Conservation (phyloP, 2,113 vertebrate genomes). For the Lepus europaeus region DNA sequence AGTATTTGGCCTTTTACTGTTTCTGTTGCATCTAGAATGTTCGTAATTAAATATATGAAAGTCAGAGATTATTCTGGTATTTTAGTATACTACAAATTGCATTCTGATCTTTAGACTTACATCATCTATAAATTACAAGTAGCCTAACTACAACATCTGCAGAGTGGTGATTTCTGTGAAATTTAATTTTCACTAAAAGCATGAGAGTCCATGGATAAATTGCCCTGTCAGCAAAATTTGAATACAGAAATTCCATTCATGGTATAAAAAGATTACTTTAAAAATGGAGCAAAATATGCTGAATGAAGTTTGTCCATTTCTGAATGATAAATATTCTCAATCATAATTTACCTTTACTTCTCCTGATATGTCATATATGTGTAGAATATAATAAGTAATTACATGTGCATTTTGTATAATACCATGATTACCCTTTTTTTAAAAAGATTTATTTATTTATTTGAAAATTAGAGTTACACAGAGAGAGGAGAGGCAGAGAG, state of each 20-base stretch:
- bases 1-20: neutral
- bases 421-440: neutral
- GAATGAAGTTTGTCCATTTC: slow-evolving; percentile 46
- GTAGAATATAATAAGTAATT: slow-evolving; percentile 20
- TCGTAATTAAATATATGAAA: slow-evolving; percentile 72
- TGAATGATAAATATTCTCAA: slow-evolving; percentile 69
- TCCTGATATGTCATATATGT: neutral
- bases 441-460: too few species aligned
- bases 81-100: slow-evolving; percentile 59
- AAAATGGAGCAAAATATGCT: slow-evolving; percentile 67
- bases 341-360: slow-evolving; percentile 66
- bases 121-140: slow-evolving; percentile 78
- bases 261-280: slow-evolving; percentile 78
- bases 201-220: slow-evolving; percentile 78
- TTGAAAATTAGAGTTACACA: too few species aligned
- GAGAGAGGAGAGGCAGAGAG: too few species aligned
- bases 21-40: slow-evolving; percentile 52
- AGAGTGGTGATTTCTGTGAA: slow-evolving; percentile 65
- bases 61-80: slow-evolving; percentile 46
- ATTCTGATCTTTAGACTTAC: slow-evolving; percentile 7
- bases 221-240: slow-evolving; percentile 80
- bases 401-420: neutral
- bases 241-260: slow-evolving; percentile 71
- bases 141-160: slow-evolving; percentile 72
- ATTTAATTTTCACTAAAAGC: slow-evolving; percentile 87